Evolutionary conservation across 2,113 vertebrate species (phyloP), one percentile per base, ranked within the genome.

Genomic region (Pontoporia blainvillei): DNA sequence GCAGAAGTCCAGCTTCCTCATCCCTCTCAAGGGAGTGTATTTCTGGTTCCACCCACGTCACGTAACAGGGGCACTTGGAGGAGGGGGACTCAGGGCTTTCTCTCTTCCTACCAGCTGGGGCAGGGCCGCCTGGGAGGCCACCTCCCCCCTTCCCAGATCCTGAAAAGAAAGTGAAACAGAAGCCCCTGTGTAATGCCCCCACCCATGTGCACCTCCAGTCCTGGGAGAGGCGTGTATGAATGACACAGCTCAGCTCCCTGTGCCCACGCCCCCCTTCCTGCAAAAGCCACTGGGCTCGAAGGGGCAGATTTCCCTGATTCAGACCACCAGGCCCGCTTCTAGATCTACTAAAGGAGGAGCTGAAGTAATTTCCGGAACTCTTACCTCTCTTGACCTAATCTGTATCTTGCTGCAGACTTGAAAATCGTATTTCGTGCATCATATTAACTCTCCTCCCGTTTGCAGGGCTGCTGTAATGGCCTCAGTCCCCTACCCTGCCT

Each of bases 11-110:
- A 64, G 39, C 29, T 39, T 49, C 46, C 34, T 27, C 49, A 41
- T 89, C 57, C 21, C 11, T 64, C n/a, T 57, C 27, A 25, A 17
- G 3, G 46, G 34, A 31, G 36, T 23, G 25, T 59, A 8, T 39
- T n/a, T 62, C 64, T 34, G 0, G 29, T 66, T 31, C 61, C 0
- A 0, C 34, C 39, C 87, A 13, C 0, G 0, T 27, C 67, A 57
- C 36, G 8, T 6, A 64, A 57, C n/a, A 54, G 4, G 7, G 44
- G 44, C n/a, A 54, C 44, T 64, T 41, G 66, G 54, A 94, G 14
- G 82, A 86, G 29, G 39, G 54, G 15, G 8, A 17, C 23, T 72
- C 85, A 21, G 36, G 44, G 36, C 59, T 64, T 64, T 66, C 57
- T 36, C 57, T 64, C 29, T 94, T 83, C 44, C 86, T 46, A 31